Base-by-base conservation (phyloP, 2,797 vertebrate species). In the Delichon dasypus region DNA sequence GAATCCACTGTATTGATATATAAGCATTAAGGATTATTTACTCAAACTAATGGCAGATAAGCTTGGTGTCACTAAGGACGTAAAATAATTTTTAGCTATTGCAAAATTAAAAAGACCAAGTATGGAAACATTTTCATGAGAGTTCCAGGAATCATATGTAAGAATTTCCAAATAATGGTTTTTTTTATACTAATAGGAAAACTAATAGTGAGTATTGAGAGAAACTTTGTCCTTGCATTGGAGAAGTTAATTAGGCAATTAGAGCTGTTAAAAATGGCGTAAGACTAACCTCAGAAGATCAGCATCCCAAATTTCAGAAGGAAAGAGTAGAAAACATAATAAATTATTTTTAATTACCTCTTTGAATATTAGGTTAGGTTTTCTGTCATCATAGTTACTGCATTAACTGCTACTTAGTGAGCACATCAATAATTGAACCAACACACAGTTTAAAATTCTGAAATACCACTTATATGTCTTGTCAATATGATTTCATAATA, bases 161-260 rank as follows among this genome's bases (percentile, higher is more conserved):
- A 85, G 30, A 74, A 79, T 71, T 88, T 71, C 19, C 32, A 71
- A 60, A 67, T 81, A 51, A 88, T 36, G 23, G 8, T 91, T 55
- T 62, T 45, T 45, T 82, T 62, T 75, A 55, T 65, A 53, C 21
- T 68, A 81, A 68, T 42, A 58, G 3, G 47, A 78, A 91, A 86
- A 91, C 71, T 91, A 83, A 51, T 48, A 83, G 4, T 71, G 21
- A 79, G 8, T 76, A 50, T 53, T 71, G 42, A 71, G 11, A 90
- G 36, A 70, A 72, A 34, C 4, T 88, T 93, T 74, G n/a, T 70
- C 50, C 66, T 86, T 93, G 27, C 61, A 82, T 32, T 80, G 38
- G 5, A 96, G 15, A 9, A 87, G 23, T 27, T 88, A 92, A 92
- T 93, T 80, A 87, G 40, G 17, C 77, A 90, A 90, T 85, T 91